Conservation (phyloP, 2,888 invertebrate genomes). For the Drosophila mercatorum region DNA sequence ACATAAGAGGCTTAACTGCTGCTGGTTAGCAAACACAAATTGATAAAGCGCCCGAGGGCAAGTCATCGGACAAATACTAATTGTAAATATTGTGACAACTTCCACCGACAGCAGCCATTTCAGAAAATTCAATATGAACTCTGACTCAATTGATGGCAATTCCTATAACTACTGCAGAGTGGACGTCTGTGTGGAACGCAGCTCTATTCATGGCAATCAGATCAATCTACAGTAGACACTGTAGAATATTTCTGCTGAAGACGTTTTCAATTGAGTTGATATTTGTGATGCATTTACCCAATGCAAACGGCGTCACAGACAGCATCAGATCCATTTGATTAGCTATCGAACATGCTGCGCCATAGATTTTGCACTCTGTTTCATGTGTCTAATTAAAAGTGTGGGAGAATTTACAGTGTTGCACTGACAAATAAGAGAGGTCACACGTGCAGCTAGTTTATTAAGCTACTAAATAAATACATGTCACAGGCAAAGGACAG, state of each 20-base stretch:
- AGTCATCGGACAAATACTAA: slow-evolving; percentile 55
- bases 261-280: slow-evolving; percentile 9
- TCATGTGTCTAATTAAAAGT: slow-evolving; percentile 33
- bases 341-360: not conserved
- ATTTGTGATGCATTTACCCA: slow-evolving; percentile 28
- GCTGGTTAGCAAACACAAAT: slow-evolving; percentile 46
- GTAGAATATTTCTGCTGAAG: slow-evolving; percentile 5
- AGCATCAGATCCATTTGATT: slow-evolving; percentile 4
- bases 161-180: not conserved
- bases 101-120: slow-evolving; percentile 2
- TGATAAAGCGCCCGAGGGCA: slow-evolving; percentile 51
- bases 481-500: slow-evolving; percentile 36
- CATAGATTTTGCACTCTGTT: not conserved
- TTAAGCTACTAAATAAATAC: slow-evolving; percentile 57
- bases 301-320: not conserved
- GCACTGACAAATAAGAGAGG: slow-evolving; percentile 41
- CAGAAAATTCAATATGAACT: slow-evolving; percentile 28
- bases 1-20: slow-evolving; percentile 59
- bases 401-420: slow-evolving; percentile 25
- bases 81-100: slow-evolving; percentile 47
- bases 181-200: not conserved
- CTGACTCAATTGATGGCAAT: slow-evolving; percentile 18
- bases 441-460: slow-evolving; percentile 16
- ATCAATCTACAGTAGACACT: not conserved
- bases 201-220: not conserved